Conservation (phyloP, 2,888 invertebrate genomes). For the Tipula vernalis region DNA sequence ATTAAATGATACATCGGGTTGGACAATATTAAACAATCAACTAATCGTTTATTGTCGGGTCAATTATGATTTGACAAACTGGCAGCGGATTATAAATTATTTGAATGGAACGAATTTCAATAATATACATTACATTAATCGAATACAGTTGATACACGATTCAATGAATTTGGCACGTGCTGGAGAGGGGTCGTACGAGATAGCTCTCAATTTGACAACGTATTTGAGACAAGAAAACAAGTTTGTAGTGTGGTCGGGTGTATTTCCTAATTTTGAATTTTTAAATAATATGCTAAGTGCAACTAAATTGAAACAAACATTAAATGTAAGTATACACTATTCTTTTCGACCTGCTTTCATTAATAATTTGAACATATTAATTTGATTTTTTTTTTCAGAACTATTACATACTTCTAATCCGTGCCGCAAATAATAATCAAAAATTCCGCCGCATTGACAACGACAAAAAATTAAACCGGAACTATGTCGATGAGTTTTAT, state of each 20-base stretch:
- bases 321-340: neutral
- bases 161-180: slow-evolving; percentile 32
- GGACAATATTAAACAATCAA: slow-evolving; percentile 33
- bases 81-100: slow-evolving; percentile 43
- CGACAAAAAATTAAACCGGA: neutral
- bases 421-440: neutral
- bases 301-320: neutral
- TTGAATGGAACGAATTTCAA: slow-evolving; percentile 34
- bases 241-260: neutral
- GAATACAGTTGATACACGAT: slow-evolving; percentile 81
- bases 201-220: neutral
- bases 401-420: neutral
- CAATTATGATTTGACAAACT: slow-evolving; percentile 56
- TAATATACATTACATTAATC: slow-evolving; percentile 60
- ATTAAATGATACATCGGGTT: slow-evolving; percentile 20
- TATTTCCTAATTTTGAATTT: neutral
- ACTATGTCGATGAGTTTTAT: neutral
- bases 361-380: neutral
- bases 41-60: slow-evolving; percentile 44
- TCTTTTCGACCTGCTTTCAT: too few species aligned
- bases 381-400: neutral
- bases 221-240: neutral
- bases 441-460: neutral
- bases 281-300: neutral
- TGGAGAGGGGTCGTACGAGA: neutral